Base-by-base conservation (phyloP, 1,140 invertebrate species). In the Heliconius melpomene region DNA sequence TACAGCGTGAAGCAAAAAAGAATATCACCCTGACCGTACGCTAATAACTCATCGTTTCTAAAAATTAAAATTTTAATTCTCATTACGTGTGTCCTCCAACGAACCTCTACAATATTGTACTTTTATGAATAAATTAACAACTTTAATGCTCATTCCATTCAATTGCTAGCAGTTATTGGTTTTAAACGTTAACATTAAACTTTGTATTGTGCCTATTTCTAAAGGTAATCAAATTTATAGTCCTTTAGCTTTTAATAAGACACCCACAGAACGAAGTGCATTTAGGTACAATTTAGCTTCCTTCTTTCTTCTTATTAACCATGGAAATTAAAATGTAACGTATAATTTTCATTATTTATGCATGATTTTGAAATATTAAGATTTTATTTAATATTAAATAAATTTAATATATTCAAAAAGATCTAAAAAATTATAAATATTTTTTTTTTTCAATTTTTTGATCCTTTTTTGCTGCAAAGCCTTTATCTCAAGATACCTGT, bases 71-170 rank as follows among this genome's bases (percentile, higher is more conserved):
- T 6, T 26, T 60, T 60, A 60, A 60, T 60, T 60, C 54, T 60
- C 5, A 29, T 66, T 66, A 66, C 26, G 60, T 29, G 23, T 66
- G 60, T 29, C 60, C 60, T 66, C 60, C 60, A 66, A 29, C 60
- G 23, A 66, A 66, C 60, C 60, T 66, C 60, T 29, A 66, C 60
- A 29, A 66, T 66, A 66, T 66, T 29, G 60, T 66, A 66, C 60
- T 66, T 66, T 66, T 66, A 66, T 66, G 60, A 66, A 66, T 66
- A 66, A 26, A 66, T 66, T 66, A 66, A 66, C 60, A 26, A 29
- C 60, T 29, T 66, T 7, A 66, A 66, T 66, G 60, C 60, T 66
- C 26, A 66, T 66, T 29, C 60, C 60, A 29, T 29, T 66, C 60
- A 29, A 18, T 66, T 66, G 7, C 60, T 66, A 66, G 60, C 13